Conservation (phyloP, 1,140 invertebrate species). For the Philotrypesis tridentata region DNA sequence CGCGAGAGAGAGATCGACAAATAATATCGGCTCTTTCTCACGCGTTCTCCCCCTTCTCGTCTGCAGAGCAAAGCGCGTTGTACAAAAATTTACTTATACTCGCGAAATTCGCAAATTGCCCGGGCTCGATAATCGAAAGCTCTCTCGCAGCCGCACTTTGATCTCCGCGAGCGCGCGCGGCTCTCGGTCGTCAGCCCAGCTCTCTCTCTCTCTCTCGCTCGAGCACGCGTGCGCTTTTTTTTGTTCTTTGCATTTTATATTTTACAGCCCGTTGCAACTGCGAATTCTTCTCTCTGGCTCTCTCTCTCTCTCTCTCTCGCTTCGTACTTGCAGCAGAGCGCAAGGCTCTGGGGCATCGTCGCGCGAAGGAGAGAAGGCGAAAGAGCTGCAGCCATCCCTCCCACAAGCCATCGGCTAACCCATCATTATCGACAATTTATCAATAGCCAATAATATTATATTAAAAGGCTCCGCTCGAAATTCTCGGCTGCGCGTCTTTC, state of each 20-base stretch:
- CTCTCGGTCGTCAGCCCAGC: neutral
- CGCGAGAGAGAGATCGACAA: neutral
- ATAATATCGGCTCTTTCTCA: neutral
- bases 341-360: conserved; percentile 25
- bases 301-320: neutral
- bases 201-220: neutral
- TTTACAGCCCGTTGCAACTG: conserved; percentile 28
- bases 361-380: conserved; percentile 25
- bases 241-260: neutral
- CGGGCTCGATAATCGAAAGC: neutral
- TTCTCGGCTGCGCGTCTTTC: neutral
- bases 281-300: neutral
- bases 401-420: conserved; percentile 59
- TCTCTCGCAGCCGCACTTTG: conserved; percentile 45
- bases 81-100: neutral
- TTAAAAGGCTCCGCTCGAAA: conserved; percentile 64
- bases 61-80: no score
- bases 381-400: conserved; percentile 39
- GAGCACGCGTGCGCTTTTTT: no score
- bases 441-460: conserved; percentile 76
- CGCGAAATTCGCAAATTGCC: neutral
- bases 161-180: conserved; percentile 38
- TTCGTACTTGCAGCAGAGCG: neutral
- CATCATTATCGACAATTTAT: conserved; percentile 76
- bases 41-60: no score